Conservation (phyloP, 2,113 vertebrate species). For the Zosterops pallidus region DNA sequence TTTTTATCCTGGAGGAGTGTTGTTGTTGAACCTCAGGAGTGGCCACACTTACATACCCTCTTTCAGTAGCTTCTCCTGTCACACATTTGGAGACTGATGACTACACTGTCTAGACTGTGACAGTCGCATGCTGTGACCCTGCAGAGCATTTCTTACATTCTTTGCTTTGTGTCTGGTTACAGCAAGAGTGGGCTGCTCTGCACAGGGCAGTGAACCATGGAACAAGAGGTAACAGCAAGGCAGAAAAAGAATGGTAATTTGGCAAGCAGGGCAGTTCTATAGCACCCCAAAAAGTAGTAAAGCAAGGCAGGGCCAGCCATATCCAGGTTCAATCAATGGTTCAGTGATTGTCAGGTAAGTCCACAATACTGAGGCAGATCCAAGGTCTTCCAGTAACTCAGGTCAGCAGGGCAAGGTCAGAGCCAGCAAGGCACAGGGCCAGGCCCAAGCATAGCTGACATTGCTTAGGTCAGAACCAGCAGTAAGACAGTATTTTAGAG, state of each 20-base stretch:
- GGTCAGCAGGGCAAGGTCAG: not conserved
- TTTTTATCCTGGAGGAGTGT: not conserved
- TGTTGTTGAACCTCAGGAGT: not conserved
- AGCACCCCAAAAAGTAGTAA: not conserved
- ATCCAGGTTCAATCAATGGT: not conserved
- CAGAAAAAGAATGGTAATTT: not conserved
- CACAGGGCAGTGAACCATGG: not conserved
- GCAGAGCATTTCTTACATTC: not conserved
- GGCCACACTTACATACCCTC: not conserved
- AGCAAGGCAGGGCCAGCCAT: not conserved
- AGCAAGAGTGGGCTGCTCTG: not conserved
- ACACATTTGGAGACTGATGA: not conserved
- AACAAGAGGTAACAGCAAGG: not conserved
- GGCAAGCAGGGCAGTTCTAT: not conserved
- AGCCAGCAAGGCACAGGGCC: not conserved
- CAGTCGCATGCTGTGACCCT: not conserved
- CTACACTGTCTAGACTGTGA: not conserved
- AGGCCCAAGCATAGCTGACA: not conserved
- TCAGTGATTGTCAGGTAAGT: not conserved
- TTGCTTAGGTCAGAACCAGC: not conserved
- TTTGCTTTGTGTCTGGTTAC: not conserved
- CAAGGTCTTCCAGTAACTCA: not conserved
- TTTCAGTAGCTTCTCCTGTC: not conserved
- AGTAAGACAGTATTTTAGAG: not conserved
- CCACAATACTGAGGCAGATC: not conserved